These are phyloP conservation scores for Tragulus kanchil DNA, from an alignment of 2,113 vertebrate species.

Conservation along the genomic window DNA sequence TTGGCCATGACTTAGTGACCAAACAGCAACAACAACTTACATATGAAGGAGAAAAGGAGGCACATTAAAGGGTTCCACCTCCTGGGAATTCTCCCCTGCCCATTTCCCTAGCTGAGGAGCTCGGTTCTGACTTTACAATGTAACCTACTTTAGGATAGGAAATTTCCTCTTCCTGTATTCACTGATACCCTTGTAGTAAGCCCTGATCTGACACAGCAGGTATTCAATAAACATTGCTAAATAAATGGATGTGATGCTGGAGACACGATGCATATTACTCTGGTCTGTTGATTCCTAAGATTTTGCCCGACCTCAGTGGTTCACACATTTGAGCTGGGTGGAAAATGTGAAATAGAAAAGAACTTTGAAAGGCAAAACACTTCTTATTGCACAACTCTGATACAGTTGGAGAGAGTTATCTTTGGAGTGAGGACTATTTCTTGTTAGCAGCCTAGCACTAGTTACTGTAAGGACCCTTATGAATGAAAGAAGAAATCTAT, in stretches of 20 bases:
- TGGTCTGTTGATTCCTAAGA: background rate
- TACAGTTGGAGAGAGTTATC: background rate
- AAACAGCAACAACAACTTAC: background rate
- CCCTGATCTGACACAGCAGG: accelerated
- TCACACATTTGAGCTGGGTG: background rate
- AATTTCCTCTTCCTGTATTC: background rate
- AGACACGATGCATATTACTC: background rate
- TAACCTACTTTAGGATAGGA: background rate
- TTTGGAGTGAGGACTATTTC: background rate
- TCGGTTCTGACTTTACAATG: background rate
- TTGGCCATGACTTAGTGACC: background rate
- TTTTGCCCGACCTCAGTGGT: background rate
- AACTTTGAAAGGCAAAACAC: background rate
- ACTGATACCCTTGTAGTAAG: background rate
- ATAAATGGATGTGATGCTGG: background rate
- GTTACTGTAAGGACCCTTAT: background rate
- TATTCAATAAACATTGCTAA: background rate
- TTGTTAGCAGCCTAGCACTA: background rate
- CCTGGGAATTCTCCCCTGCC: background rate
- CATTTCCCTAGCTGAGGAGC: background rate
- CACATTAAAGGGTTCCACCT: background rate
- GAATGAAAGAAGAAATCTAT: background rate
- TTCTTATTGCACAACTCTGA: background rate
- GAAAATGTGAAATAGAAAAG: background rate
- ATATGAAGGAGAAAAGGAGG: background rate